Evolutionary conservation across 53 echinoderm and acorn worm species (phyloP), one percentile per base, ranked within the genome.

Genomic region (Apostichopus leukothele): DNA sequence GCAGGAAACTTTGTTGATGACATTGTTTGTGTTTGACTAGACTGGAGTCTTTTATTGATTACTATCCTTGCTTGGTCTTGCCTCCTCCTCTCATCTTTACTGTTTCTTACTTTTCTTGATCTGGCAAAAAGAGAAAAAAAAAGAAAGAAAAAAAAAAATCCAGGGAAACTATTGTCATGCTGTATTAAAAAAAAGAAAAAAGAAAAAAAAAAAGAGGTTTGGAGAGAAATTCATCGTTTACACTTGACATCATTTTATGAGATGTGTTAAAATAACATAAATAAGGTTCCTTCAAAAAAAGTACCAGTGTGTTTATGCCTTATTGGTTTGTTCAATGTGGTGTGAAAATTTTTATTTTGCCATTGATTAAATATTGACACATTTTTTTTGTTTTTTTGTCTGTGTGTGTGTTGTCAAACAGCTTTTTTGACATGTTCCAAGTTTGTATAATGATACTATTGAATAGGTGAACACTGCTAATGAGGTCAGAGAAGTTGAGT

Each of bases 11-110:
- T 51, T 86, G 86, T 81, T 81, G 81, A 81, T 81, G 81, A 81
- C 81, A 81, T 81, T 81, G 81, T 81, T 81, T 81, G 81, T 81
- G 81, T 81, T 81, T 54, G 79, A 52, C 79, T 79, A 79, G 79
- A 79, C 79, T 63, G 63, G 63, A 79, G 55, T 59, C 81, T 81
- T 81, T 81, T 81, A 81, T 81, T 81, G 81, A 81, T 81, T 81
- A 59, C 55, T 54, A 8, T 53, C 20, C 23, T 51, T 22, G 18
- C 14, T 54, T 18, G 59, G 59, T 81, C 20, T 81, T 79, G 51
- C 53, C 39, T 78, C 75, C 75, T n/a, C 79, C 51, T 9, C 53
- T 11, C 51, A 19, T 79, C 79, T 79, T 51, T 78, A 1, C 79
- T 79, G 10, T 75, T 19, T 63, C 8, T 63, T 9, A 13, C 16